These are phyloP conservation scores for Ceramica pisi DNA, from an alignment of 2,888 invertebrate genomes.

Conservation along the genomic window DNA sequence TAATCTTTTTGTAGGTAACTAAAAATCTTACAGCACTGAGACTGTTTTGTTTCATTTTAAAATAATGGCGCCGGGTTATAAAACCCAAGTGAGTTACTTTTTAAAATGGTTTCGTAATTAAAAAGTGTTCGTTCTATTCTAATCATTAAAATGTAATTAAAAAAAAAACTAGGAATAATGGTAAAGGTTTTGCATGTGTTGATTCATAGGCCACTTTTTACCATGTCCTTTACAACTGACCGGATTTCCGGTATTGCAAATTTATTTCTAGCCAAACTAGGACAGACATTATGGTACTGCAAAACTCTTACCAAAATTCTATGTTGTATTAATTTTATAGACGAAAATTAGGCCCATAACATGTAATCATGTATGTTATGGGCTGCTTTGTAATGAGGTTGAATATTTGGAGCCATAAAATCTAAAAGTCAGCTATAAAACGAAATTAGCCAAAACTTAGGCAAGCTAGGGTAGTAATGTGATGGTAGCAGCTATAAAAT, in stretches of 20 bases:
- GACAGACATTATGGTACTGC: constrained; percentile 13
- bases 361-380: constrained; percentile 28
- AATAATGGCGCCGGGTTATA: too few relatives aligned
- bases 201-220: too few relatives aligned
- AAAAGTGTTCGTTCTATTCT: too few relatives aligned
- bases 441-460: constrained; percentile 29
- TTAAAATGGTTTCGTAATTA: too few relatives aligned
- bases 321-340: constrained; percentile 38
- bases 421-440: constrained; percentile 29
- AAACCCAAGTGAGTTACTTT: too few relatives aligned
- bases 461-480: constrained; percentile 5
- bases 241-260: constrained; percentile 32
- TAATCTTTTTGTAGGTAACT: too few relatives aligned
- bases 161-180: too few relatives aligned
- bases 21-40: too few relatives aligned
- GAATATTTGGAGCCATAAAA: constrained; percentile 28
- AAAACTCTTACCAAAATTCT: constrained; percentile 36
- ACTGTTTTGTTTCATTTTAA: too few relatives aligned
- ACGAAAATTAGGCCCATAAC: constrained; percentile 39
- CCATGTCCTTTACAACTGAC: constrained; percentile 14
- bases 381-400: constrained; percentile 8
- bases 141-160: too few relatives aligned
- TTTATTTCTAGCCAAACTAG: constrained; percentile 30
- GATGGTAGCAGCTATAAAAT: neutral
- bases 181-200: too few relatives aligned